Percentiles rank a stretch among this genome's conserved stretches.
phyloP scores from a whole-genome alignment of 2,797 vertebrate genomes.

The Malurus splendens region DNA sequence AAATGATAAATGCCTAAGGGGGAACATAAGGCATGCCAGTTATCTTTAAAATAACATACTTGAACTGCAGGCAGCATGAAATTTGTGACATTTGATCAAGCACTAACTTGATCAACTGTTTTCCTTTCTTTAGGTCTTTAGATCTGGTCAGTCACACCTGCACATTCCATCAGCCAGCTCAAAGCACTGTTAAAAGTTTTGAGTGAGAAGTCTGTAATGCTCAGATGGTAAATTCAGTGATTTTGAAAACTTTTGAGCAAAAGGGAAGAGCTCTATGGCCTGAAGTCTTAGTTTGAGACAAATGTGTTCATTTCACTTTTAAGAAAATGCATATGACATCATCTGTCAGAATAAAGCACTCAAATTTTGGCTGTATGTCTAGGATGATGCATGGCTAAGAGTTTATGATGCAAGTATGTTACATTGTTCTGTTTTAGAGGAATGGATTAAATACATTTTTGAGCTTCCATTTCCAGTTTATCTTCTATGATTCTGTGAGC shows the following conservation, averaged over 20 bases:
- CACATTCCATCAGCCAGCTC: not conserved
- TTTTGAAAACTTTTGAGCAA: not conserved
- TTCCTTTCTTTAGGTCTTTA: not conserved
- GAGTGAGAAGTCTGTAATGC: not conserved
- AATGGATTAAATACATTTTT: not conserved
- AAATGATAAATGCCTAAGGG: not conserved
- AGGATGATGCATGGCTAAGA: not conserved
- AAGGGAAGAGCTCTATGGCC: not conserved
- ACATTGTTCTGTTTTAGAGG: not conserved
- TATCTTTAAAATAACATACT: not conserved
- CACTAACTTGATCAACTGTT: not conserved
- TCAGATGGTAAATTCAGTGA: not conserved
- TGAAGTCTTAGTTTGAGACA: not conserved
- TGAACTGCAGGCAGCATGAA: not conserved
- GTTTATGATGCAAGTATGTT: not conserved
- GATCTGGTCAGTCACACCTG: not conserved
- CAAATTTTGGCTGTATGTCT: not conserved
- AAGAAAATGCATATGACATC: not conserved
- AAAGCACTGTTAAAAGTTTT: not conserved
- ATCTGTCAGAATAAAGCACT: not conserved
- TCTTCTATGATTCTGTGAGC: not conserved
- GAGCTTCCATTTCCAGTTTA: not conserved
- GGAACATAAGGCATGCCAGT: not conserved
- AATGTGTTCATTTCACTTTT: not conserved
- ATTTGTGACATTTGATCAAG: not conserved